These are phyloP conservation scores for Emydocephalus ijimae DNA, from an alignment of 2,113 vertebrate species.

Conservation along the genomic window DNA sequence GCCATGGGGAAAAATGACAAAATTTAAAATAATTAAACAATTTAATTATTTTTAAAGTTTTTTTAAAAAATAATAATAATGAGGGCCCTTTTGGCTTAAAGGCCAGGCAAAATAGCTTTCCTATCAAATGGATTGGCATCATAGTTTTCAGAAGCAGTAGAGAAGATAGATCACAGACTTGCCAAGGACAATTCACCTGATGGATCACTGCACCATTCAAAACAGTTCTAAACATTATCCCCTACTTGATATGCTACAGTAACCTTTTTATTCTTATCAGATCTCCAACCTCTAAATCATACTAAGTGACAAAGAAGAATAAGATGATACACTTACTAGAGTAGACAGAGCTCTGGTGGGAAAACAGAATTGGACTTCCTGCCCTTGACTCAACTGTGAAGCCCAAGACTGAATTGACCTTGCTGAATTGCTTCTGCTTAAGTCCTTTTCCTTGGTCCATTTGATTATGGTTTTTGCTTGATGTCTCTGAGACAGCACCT, in stretches of 20 bases:
- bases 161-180: not conserved
- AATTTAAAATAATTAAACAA: not conserved
- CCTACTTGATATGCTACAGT: not conserved
- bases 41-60: not conserved
- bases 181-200: not conserved
- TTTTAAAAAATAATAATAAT: not conserved
- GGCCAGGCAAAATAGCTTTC: not conserved
- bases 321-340: not conserved
- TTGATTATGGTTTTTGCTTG: too few species aligned
- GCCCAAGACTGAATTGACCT: not conserved
- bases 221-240: not conserved
- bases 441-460: too few species aligned
- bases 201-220: not conserved
- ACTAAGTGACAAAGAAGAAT: not conserved
- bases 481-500: too few species aligned
- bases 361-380: not conserved
- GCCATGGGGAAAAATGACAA: not conserved
- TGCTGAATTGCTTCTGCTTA: too few species aligned
- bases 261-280: not conserved
- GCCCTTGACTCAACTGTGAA: not conserved
- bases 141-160: not conserved
- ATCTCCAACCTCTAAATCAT: not conserved
- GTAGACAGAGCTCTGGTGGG: not conserved
- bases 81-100: not conserved
- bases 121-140: not conserved